phyloP scores from a whole-genome alignment of 2,113 vertebrate genomes.

The Brachypteracias leptosomus region DNA sequence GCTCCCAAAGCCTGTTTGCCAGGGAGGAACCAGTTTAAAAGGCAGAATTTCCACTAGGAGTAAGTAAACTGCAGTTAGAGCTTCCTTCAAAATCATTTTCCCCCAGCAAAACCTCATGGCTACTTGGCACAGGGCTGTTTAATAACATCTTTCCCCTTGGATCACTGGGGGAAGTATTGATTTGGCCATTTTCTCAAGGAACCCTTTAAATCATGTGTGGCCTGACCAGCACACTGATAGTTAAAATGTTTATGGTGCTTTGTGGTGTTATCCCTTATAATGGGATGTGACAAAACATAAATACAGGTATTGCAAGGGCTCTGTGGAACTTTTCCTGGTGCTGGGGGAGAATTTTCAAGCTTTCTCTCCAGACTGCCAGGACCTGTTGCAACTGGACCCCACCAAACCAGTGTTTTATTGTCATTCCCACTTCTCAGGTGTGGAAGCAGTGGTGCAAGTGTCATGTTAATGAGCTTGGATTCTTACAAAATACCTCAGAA shows the following conservation, averaged over 20 bases:
- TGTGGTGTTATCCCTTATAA: neutral
- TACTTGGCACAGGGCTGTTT: constrained; percentile 3
- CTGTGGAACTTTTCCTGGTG: neutral
- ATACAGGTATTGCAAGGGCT: neutral
- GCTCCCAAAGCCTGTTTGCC: neutral
- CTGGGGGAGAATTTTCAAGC: neutral
- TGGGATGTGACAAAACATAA: neutral
- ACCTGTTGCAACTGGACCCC: neutral
- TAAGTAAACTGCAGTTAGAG: neutral
- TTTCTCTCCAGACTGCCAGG: neutral
- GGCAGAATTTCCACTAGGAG: neutral
- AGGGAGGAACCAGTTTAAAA: neutral
- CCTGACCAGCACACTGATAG: neutral
- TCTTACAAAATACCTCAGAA: neutral
- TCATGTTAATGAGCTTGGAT: neutral
- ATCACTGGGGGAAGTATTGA: constrained; percentile 18
- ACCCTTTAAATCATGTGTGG: neutral
- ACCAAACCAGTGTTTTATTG: neutral
- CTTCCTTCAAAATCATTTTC: neutral
- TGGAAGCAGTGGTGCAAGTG: neutral
- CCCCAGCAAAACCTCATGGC: constrained; percentile 7
- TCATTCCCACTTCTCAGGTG: neutral
- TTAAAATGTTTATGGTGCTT: constrained; percentile 21
- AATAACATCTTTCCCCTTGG: constrained; percentile 50
- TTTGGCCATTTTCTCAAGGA: constrained; percentile 27